Percentiles rank a stretch among this genome's conserved stretches.
These are phyloP conservation scores for Martes martes DNA, from an alignment of 2,113 vertebrate species.

Conservation along the genomic window DNA sequence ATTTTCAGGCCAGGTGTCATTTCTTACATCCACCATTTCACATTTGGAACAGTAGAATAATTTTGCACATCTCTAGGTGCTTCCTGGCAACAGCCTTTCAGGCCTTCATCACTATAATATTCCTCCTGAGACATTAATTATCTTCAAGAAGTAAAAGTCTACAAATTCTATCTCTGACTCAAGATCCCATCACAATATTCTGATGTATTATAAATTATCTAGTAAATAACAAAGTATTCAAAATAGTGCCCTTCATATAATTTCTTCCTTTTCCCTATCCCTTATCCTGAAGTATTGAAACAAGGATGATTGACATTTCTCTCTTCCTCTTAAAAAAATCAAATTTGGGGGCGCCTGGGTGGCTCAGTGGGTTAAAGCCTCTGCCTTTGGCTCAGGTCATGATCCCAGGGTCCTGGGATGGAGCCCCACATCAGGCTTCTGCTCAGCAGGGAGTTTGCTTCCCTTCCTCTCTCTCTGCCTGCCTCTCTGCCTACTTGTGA, in stretches of 20 bases:
- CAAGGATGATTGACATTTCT: not conserved
- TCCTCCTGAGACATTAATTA: not conserved
- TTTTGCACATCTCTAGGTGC: not conserved
- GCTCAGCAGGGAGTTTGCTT: not conserved
- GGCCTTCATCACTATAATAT: not conserved
- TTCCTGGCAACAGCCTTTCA: not conserved
- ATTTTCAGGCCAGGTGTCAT: not conserved
- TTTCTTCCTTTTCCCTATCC: not conserved
- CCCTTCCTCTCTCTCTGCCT: not conserved
- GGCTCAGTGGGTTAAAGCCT: not conserved
- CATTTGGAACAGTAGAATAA: not conserved
- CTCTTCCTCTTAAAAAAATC: not conserved
- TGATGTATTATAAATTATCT: not conserved
- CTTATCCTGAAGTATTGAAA: not conserved
- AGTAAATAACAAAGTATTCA: not conserved
- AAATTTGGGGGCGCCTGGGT: not conserved
- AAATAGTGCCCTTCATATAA: not conserved
- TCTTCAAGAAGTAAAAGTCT: not conserved
- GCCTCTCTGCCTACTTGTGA: no score
- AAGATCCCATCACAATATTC: not conserved
- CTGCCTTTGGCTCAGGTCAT: not conserved
- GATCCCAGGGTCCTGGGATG: not conserved
- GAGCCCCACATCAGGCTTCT: not conserved
- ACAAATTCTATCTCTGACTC: not conserved
- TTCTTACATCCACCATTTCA: not conserved